Evolutionary conservation across 2,113 vertebrate species (phyloP).

Genomic region (Ctenodactylus gundi): DNA sequence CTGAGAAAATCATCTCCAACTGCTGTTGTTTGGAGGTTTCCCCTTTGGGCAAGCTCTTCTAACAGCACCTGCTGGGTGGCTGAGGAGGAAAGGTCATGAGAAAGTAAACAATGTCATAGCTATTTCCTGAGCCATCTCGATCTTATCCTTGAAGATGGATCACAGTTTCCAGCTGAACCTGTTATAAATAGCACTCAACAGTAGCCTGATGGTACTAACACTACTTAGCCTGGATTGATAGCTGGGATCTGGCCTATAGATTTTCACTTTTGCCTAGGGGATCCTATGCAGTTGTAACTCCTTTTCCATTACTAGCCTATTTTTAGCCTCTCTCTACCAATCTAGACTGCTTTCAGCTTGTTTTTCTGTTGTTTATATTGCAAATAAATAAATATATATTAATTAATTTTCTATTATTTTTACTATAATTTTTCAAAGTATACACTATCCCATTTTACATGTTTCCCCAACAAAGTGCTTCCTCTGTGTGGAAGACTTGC

Average conservation of each 20-base stretch:
- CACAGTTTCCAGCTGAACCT: constrained; percentile 34
- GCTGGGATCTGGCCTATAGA: not conserved
- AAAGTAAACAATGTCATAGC: constrained; percentile 65
- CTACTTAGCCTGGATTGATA: not conserved
- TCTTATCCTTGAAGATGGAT: constrained; percentile 66
- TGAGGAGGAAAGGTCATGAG: constrained; percentile 66
- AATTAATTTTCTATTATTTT: not conserved
- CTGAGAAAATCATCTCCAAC: constrained; percentile 53
- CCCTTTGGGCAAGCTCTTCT: not conserved
- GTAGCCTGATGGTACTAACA: not conserved
- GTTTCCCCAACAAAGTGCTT: not conserved
- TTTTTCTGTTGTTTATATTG: not conserved
- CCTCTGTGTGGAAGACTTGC: not conserved
- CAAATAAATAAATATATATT: not conserved
- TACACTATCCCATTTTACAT: not conserved
- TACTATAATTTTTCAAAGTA: not conserved
- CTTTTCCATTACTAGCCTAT: not conserved
- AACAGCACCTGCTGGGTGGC: constrained; percentile 67
- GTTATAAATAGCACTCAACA: constrained; percentile 56
- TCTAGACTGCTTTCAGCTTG: not conserved
- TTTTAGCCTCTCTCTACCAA: not conserved
- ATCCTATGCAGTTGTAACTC: fast-evolving
- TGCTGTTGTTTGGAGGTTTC: not conserved
- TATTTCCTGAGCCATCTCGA: constrained; percentile 65
- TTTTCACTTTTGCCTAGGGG: not conserved